Evolutionary conservation across 1,140 invertebrate genomes (phyloP), one percentile per base, ranked within the genome.

Genomic region (Heliothis subflexa): DNA sequence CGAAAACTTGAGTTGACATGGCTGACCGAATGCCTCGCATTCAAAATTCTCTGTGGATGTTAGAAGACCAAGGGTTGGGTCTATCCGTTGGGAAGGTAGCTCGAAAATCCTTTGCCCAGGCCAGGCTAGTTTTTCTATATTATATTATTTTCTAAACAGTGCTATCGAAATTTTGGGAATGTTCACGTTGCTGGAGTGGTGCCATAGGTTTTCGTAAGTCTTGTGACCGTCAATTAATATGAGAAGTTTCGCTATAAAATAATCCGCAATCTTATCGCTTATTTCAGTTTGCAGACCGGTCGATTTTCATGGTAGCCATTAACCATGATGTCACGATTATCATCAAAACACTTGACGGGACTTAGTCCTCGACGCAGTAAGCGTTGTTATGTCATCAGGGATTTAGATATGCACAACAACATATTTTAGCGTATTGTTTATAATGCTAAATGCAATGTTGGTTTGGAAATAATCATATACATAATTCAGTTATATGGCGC

Each of bases 401-500:
- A 40, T 62, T 62, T 62, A 62, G 59, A 62, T 62, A 62, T 55
- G 33, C 33, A 55, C 18, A 21, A 18, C 54, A 10, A 55, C 11
- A 40, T 5, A 40, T 7, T 40, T 40, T 7, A 40, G 33, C 5
- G 7, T 40, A 9, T 0, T 40, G 33, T 40, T 40, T 5, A 40
- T 40, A 9, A 40, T 40, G 33, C 9, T 40, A 40, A 40, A 40
- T 40, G 33, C 33, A 40, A 40, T 40, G 5, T 40, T 40, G 33
- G 33, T 40, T 40, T 40, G 4, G 0, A 40, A 40, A 40, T 40
- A 40, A 25, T 25, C 21, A 1, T 0, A 25, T 2, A 25, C 21
- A 25, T 2, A 25, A 25, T 25, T 25, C 21, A 25, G n/a, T n/a
- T n/a, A n/a, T n/a, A n/a, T n/a, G 21, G 21, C 21, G 21, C 21